These are phyloP conservation scores for Eupithecia subumbrata DNA, from an alignment of 2,888 invertebrate genomes.

Conservation along the genomic window DNA sequence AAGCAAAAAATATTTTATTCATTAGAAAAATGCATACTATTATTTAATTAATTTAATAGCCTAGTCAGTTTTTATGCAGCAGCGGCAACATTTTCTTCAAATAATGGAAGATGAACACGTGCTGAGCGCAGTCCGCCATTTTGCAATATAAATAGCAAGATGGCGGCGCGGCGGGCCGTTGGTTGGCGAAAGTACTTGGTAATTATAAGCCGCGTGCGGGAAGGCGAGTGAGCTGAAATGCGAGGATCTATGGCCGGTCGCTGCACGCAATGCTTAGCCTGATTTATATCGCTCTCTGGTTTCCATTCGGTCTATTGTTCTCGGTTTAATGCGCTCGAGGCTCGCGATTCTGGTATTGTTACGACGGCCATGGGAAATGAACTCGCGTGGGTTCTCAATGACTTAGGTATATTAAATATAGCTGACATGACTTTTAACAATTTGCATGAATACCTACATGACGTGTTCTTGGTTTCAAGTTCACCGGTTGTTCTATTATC, in stretches of 20 bases:
- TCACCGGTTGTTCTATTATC: constrained; percentile 43
- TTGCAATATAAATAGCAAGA: constrained; percentile 82
- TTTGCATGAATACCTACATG: constrained; percentile 31
- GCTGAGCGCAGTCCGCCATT: constrained; percentile 75
- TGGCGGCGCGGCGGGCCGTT: constrained; percentile 68
- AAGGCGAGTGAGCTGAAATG: constrained; percentile 73
- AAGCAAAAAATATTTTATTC: neutral
- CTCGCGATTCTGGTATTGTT: constrained; percentile 76
- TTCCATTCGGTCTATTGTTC: constrained; percentile 79
- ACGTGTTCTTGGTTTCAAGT: constrained; percentile 57
- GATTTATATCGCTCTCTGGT: constrained; percentile 81
- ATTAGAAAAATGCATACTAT: constrained; percentile 5
- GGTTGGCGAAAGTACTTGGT: constrained; percentile 81
- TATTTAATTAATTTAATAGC: constrained; percentile 35
- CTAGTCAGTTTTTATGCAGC: constrained; percentile 50
- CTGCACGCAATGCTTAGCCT: constrained; percentile 80
- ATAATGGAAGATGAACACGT: constrained; percentile 75
- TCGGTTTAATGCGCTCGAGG: constrained; percentile 71
- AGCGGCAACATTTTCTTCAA: constrained; percentile 53
- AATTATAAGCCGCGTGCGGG: constrained; percentile 76
- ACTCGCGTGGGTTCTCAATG: constrained; percentile 63
- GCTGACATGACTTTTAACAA: constrained; percentile 51
- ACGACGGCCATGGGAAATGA: constrained; percentile 73
- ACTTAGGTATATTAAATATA: constrained; percentile 61
- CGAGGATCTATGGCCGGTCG: constrained; percentile 77